Percentiles rank a stretch among this genome's conserved stretches.
Evolutionary conservation across 2,113 vertebrate genomes (phyloP).

Genomic region (Neomonachus schauinslandi): DNA sequence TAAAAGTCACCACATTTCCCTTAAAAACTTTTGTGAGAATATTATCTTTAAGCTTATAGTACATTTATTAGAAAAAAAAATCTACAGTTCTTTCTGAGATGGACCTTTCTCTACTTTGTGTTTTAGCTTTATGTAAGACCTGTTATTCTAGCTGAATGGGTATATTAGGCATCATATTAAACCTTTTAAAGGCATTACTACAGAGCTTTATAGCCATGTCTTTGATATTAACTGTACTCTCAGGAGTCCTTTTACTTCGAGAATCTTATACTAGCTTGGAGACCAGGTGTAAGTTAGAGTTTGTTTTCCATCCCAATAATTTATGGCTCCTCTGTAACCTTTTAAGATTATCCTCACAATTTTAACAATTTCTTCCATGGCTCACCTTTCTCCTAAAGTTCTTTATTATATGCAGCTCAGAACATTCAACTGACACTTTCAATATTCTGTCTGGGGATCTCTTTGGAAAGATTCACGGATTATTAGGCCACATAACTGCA

Average conservation of each 20-base stretch:
- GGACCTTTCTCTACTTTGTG: neutral
- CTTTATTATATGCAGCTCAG: neutral
- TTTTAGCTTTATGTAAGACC: neutral
- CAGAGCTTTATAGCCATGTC: neutral
- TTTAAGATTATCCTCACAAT: neutral
- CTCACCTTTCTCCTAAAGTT: neutral
- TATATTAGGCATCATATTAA: neutral
- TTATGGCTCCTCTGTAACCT: neutral
- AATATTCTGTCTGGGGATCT: neutral
- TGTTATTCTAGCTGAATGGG: neutral
- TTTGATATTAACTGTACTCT: neutral
- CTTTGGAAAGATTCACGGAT: neutral
- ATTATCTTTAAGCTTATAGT: neutral
- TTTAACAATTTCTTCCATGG: neutral
- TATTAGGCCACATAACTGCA: neutral
- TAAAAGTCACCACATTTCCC: neutral
- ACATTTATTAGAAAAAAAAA: neutral
- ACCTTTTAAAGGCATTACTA: neutral
- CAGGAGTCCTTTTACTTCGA: neutral
- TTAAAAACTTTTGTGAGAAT: neutral
- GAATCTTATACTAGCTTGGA: neutral
- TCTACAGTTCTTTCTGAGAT: neutral
- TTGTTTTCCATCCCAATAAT: conserved; percentile 12
- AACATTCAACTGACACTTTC: neutral
- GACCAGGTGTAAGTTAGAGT: neutral